Conservation (phyloP, 2,888 invertebrate genomes). For the Colostygia pectinataria region DNA sequence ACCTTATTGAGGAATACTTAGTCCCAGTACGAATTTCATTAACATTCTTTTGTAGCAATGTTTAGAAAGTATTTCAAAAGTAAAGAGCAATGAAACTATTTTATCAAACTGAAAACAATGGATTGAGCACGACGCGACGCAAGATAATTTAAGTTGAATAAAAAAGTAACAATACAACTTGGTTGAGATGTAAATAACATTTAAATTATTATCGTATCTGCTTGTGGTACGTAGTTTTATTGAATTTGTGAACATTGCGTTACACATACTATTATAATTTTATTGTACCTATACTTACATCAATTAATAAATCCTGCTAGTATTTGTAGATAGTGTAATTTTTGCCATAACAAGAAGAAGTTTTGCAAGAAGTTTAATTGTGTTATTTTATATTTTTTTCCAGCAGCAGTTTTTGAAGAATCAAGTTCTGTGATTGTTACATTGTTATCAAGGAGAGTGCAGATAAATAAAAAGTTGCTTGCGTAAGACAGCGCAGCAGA, state of each 20-base stretch:
- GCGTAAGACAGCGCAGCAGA: constrained; percentile 17
- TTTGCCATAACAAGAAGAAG: too few relatives aligned
- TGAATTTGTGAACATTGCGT: too few relatives aligned
- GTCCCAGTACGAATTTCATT: constrained; percentile 35
- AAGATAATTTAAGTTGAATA: constrained; percentile 3
- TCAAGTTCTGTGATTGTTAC: constrained; percentile 3
- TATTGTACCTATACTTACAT: too few relatives aligned
- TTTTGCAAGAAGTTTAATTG: too few relatives aligned
- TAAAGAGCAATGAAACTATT: constrained; percentile 28
- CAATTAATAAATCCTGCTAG: too few relatives aligned
- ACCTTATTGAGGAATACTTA: constrained; percentile 28
- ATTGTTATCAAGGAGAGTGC: constrained; percentile 11
- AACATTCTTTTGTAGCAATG: constrained; percentile 35
- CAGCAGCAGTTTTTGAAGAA: neutral
- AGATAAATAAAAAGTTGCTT: constrained; percentile 20
- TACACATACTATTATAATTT: too few relatives aligned
- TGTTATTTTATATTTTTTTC: neutral
- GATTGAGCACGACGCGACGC: neutral
- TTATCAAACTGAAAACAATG: constrained; percentile 19
- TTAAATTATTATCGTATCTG: too few relatives aligned
- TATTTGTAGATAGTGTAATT: too few relatives aligned
- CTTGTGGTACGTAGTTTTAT: too few relatives aligned
- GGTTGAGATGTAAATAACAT: too few relatives aligned
- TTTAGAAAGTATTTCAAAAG: constrained; percentile 29
- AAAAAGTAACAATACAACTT: neutral